A percentile compares a stretch with the other conserved stretches of the same genome.
Conservation (phyloP, 2,888 invertebrate species). For the Drosophila stalkeri region DNA sequence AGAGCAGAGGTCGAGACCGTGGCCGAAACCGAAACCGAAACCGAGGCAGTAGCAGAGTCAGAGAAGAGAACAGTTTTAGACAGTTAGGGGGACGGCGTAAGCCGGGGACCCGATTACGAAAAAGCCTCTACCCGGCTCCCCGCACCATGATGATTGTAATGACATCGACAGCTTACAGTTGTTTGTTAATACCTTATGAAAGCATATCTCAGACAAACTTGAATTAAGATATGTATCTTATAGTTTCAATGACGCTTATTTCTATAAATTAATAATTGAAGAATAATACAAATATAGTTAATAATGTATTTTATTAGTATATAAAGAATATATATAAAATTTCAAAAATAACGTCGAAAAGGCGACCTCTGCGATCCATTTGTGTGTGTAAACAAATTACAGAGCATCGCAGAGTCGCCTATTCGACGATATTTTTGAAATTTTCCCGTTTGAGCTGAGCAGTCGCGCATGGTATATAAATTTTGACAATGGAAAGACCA, state of each 20-base stretch:
- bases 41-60: slow-evolving; percentile 13
- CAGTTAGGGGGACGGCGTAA: slow-evolving; percentile 1
- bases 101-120: slow-evolving; percentile 36
- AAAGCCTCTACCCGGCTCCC: slow-evolving; percentile 23
- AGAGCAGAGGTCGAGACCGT: slow-evolving; percentile 3
- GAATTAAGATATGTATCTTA: background rate
- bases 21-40: background rate
- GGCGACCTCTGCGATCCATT: no score
- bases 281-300: no score
- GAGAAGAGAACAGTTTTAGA: background rate
- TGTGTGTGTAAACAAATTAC: slow-evolving; percentile 12
- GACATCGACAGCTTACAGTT: slow-evolving; percentile 67
- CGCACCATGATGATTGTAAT: slow-evolving; percentile 25
- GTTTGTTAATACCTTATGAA: slow-evolving; percentile 8
- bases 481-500: slow-evolving; percentile 65
- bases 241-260: no score
- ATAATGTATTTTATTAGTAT: no score
- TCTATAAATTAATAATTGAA: no score
- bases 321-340: no score
- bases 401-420: slow-evolving; percentile 32
- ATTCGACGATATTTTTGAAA: background rate
- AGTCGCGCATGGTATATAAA: slow-evolving; percentile 70
- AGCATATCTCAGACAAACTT: background rate
- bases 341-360: no score
- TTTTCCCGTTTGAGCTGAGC: slow-evolving; percentile 48